These are phyloP conservation scores for Melanotaenia nigrans DNA, from an alignment of 2,797 vertebrate genomes.

Conservation along the genomic window DNA sequence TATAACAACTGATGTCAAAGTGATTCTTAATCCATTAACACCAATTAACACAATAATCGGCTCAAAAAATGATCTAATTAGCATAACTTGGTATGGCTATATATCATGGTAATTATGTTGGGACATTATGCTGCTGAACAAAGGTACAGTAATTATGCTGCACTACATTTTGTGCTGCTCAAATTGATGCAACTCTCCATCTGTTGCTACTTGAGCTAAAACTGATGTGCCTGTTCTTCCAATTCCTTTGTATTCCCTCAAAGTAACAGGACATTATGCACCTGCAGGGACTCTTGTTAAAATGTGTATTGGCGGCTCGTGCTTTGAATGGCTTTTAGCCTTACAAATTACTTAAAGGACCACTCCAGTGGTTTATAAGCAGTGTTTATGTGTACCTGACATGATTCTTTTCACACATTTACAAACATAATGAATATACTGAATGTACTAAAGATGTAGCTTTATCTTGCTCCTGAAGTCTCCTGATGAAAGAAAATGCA, in stretches of 20 bases:
- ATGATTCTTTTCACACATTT: conserved; percentile 18
- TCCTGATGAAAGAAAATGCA: neutral
- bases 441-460: neutral
- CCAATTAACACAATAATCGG: conserved; percentile 56
- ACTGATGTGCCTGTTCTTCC: conserved; percentile 35
- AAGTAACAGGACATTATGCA: conserved; percentile 33
- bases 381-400: conserved; percentile 10
- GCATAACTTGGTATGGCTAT: conserved; percentile 39
- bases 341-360: conserved; percentile 32
- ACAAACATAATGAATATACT: conserved; percentile 1
- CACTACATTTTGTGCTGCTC: conserved; percentile 23
- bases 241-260: conserved; percentile 17
- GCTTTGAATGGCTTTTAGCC: conserved; percentile 45
- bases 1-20: conserved; percentile 19
- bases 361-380: conserved; percentile 33
- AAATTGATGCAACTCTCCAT: conserved; percentile 49
- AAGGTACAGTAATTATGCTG: conserved; percentile 39
- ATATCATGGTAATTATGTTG: conserved; percentile 45
- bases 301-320: conserved; percentile 32
- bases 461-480: neutral
- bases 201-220: conserved; percentile 24
- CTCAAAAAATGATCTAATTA: conserved; percentile 58
- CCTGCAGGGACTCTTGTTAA: conserved; percentile 49
- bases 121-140: conserved; percentile 46
- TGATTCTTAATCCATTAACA: conserved; percentile 55